Conservation (phyloP, 53 echinoderm and acorn worm genomes). For the Actinopyga echinites region DNA sequence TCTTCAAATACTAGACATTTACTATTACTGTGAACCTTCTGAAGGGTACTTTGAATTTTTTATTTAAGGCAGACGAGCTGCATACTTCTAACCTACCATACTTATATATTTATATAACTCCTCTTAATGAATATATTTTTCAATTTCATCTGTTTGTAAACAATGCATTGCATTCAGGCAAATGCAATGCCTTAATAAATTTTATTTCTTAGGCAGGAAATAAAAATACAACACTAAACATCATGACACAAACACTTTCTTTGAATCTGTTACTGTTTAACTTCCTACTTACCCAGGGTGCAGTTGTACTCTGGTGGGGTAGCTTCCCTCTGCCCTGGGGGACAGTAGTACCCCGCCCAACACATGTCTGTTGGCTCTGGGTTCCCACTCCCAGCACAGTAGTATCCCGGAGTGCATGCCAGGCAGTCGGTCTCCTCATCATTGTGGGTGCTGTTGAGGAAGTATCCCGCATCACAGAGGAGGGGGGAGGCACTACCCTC, state of each 20-base stretch:
- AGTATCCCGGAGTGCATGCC: constrained; percentile 72
- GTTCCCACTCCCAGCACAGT: constrained; percentile 91
- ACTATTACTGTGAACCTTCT: background rate
- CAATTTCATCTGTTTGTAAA: no score
- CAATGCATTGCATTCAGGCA: no score
- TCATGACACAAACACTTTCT: no score
- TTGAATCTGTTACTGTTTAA: no score
- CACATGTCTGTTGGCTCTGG: constrained; percentile 77
- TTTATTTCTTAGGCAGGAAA: no score
- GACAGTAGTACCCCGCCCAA: constrained; percentile 86
- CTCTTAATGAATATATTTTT: no score
- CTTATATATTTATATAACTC: no score
- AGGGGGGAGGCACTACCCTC: constrained; percentile 65
- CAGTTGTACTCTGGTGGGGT: constrained; percentile 92
- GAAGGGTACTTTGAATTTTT: background rate
- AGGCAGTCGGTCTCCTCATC: constrained; percentile 74
- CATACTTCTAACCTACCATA: no score
- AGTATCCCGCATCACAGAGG: constrained; percentile 87
- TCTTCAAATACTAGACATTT: background rate
- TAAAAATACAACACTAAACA: no score
- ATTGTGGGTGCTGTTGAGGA: constrained; percentile 89
- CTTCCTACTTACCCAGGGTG: constrained; percentile 84
- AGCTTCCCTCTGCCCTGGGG: constrained; percentile 82
- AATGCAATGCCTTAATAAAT: no score
- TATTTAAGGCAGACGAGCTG: no score